These are phyloP conservation scores for Zoanthus solanderi DNA, from an alignment of 92 coral and sea anemone genomes.

Conservation along the genomic window DNA sequence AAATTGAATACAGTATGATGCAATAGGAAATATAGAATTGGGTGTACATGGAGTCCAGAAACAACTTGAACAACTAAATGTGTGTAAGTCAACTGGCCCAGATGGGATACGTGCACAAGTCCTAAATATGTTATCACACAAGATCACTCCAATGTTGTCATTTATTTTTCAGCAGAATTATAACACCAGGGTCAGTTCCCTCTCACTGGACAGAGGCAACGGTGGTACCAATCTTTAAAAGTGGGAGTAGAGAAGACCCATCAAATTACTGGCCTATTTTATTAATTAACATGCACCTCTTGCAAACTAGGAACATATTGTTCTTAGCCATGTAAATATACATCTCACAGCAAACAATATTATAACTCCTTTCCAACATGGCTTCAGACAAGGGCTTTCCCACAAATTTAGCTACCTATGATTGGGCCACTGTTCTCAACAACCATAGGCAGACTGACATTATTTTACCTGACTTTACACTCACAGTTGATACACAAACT, in stretches of 20 bases:
- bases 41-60: conserved; percentile 18
- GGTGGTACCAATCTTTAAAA: conserved; percentile 52
- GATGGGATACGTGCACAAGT: conserved; percentile 53
- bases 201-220: conserved; percentile 60
- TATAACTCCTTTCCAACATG: conserved; percentile 42
- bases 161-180: conserved; percentile 53
- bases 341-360: conserved; percentile 41
- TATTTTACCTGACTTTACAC: conserved; percentile 38
- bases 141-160: conserved; percentile 46
- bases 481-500: conserved; percentile 40
- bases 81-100: conserved; percentile 50
- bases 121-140: neutral
- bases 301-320: conserved; percentile 60
- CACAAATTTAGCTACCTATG: conserved; percentile 37
- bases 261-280: conserved; percentile 62
- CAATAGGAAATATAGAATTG: neutral
- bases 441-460: conserved; percentile 43
- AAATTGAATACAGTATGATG: neutral
- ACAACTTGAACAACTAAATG: conserved; percentile 31
- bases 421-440: conserved; percentile 50
- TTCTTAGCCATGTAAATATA: conserved; percentile 48
- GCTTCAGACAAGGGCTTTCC: conserved; percentile 54
- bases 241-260: conserved; percentile 51
- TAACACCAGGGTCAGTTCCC: conserved; percentile 49
- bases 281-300: conserved; percentile 52